A percentile compares a stretch with the other conserved stretches of the same genome.
phyloP scores from a whole-genome alignment of 2,113 vertebrate species.

The Phyllostomus hastatus region DNA sequence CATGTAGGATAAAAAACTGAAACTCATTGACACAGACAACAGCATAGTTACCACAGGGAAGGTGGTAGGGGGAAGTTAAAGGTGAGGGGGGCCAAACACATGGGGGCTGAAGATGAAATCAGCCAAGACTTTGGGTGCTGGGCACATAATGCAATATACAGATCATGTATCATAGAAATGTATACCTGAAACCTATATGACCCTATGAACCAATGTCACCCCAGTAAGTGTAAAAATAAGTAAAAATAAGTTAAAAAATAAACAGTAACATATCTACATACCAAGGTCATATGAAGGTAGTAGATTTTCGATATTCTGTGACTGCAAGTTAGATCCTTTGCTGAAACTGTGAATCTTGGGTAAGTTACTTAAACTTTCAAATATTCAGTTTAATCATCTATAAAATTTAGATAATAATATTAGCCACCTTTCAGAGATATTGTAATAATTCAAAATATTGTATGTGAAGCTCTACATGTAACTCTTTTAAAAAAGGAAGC shows the following conservation, averaged over 20 bases:
- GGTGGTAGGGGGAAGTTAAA: no score
- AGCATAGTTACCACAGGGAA: no score
- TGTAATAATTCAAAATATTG: conserved; percentile 2
- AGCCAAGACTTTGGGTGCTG: no score
- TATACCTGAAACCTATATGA: no score
- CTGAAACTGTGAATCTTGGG: background rate
- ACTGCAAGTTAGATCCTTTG: background rate
- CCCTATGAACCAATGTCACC: no score
- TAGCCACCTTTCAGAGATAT: background rate
- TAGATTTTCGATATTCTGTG: background rate
- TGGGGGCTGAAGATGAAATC: no score
- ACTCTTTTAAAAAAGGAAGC: background rate
- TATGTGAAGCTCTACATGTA: background rate
- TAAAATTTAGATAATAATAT: background rate
- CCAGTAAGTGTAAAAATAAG: no score
- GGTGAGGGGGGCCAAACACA: no score
- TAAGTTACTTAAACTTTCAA: background rate
- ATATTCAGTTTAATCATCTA: background rate
- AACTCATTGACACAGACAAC: no score
- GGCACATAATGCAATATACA: no score
- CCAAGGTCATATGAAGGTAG: background rate
- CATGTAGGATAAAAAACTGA: no score
- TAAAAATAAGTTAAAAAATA: background rate
- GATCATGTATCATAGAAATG: no score
- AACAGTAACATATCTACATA: background rate